These are phyloP conservation scores for Lytechinus pictus DNA, from an alignment of 35 echinoderm and acorn worm species.

Conservation along the genomic window DNA sequence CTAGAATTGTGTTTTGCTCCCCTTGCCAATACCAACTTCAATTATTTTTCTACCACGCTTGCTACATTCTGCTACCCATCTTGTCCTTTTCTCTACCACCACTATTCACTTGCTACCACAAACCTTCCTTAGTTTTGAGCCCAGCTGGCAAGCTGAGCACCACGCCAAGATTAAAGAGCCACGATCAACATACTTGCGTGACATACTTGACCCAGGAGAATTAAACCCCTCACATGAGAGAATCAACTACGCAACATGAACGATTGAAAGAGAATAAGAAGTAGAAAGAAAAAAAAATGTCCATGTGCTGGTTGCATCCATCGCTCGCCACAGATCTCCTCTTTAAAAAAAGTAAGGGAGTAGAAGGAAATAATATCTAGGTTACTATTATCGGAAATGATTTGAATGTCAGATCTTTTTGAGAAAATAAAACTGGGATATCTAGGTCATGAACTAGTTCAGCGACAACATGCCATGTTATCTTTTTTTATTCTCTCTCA, in stretches of 20 bases:
- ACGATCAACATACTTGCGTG: conserved; percentile 38
- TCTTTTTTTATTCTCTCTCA: conserved; percentile 11
- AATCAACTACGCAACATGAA: conserved; percentile 20
- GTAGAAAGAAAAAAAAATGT: background rate
- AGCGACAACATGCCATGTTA: conserved; percentile 55
- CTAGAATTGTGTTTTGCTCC: background rate
- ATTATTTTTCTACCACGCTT: background rate
- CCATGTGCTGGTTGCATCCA: conserved; percentile 20
- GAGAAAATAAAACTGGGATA: conserved; percentile 37
- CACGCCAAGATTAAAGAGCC: background rate
- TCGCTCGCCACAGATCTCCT: background rate
- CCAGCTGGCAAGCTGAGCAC: conserved; percentile 6
- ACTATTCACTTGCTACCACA: background rate
- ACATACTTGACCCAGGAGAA: conserved; percentile 41
- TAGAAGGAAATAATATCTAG: conserved; percentile 56
- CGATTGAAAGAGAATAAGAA: background rate
- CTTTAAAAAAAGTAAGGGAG: conserved; percentile 14
- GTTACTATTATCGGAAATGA: conserved; percentile 53
- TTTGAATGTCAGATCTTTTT: conserved; percentile 57
- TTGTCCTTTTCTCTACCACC: background rate
- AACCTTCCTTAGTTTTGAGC: background rate
- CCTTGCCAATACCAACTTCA: background rate
- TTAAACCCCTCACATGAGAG: conserved; percentile 24
- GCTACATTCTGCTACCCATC: background rate
- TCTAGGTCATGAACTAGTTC: conserved; percentile 56